Conservation (phyloP, 2,113 vertebrate genomes). For the Sinocyclocheilus maitianheensis region DNA sequence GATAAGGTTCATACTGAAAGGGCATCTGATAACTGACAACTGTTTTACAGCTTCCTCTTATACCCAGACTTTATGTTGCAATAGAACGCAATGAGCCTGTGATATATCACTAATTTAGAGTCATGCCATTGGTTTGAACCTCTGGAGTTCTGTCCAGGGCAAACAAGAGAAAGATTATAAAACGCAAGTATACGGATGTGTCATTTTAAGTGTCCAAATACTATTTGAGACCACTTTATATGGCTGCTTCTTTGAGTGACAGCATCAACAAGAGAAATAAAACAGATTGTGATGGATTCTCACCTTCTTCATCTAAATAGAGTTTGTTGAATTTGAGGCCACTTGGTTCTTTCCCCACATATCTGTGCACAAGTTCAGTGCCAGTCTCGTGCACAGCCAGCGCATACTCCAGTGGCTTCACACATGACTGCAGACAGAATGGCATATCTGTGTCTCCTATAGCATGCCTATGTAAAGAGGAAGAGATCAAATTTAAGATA, state of each 20-base stretch:
- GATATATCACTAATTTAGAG: neutral
- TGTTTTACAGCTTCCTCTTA: neutral
- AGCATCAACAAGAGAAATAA: neutral
- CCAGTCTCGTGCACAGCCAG: constrained; percentile 82
- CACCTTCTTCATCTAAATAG: constrained; percentile 83
- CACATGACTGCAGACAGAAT: constrained; percentile 90
- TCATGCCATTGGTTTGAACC: neutral
- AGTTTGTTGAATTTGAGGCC: constrained; percentile 89
- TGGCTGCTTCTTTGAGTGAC: too few species aligned
- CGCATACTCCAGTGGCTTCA: constrained; percentile 88
- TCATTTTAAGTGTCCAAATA: neutral
- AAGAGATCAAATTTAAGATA: neutral
- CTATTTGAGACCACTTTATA: neutral
- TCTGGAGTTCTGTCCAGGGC: neutral
- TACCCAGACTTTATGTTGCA: neutral
- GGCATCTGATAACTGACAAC: neutral
- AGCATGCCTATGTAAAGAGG: constrained; percentile 75
- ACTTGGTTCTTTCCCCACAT: constrained; percentile 88
- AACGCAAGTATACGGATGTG: neutral
- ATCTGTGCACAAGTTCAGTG: constrained; percentile 79
- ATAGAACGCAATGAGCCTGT: neutral
- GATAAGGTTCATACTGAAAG: neutral
- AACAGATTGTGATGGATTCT: constrained; percentile 32
- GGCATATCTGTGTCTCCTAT: constrained; percentile 86
- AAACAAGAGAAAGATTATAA: neutral